Base-by-base conservation (phyloP, 2,888 invertebrate species). In the Tanytarsus gracilentus region DNA sequence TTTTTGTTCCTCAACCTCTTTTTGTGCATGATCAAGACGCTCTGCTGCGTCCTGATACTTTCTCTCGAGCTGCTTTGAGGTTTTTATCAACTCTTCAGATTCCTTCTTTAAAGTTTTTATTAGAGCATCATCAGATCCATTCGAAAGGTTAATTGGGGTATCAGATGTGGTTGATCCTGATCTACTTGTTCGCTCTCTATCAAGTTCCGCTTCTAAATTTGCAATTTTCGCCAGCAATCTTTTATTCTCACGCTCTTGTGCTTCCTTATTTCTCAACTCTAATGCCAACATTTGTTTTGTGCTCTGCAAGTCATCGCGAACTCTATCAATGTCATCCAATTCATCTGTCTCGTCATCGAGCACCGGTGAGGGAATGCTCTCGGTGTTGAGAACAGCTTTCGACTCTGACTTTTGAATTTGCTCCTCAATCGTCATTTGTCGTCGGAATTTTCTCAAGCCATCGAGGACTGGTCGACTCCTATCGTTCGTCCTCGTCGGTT, bases 381-480 rank as follows among this genome's bases (percentile, higher is more conserved):
- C 79, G 48, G 80, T 79, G 33, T 73, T 70, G 64, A 78, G 75
- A 64, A 77, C 78, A 1, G 81, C 77, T 66, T 80, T 85, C 4
- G 86, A 86, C 73, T 85, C 84, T 0, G 86, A 86, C 70, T 90
- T 90, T 66, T 87, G 87, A 49, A 89, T 83, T 73, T 90, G 88
- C 69, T 92, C 91, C 69, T 92, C 92, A 65, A 91, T 88, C 1
- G 92, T 92, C 83, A 90, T 82, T 72, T 92, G 92, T 67, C 91
- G 79, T 61, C 92, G 79, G 75, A 93, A 90, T 73, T 91, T 92
- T 61, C 90, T 79, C 64, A 93, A 75, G 62, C 93, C 92, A 67
- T 85, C 85, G 64, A 93, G 72, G 64, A 86, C 79, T 2, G 92
- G 92, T 74, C 81, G 89, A 71, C 91, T 92, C 66, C 92, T 82